These are phyloP conservation scores for Nyctibius grandis DNA, from an alignment of 2,797 vertebrate species.

Conservation along the genomic window DNA sequence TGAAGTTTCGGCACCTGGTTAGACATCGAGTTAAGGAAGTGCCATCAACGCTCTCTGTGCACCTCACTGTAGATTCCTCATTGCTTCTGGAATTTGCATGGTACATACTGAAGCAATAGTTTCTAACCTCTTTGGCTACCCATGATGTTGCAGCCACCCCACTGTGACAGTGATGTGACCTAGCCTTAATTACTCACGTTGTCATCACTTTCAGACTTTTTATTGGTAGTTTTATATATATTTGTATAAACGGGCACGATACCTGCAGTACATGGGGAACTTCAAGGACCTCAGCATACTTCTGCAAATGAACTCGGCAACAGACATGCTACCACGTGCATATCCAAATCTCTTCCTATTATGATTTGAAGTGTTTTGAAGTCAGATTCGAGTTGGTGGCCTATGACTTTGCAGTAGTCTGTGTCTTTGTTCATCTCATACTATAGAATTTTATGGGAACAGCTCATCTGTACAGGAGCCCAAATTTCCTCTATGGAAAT, in stretches of 20 bases:
- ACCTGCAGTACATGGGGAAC: background rate
- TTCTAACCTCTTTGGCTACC: background rate
- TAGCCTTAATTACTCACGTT: background rate
- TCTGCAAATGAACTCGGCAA: background rate
- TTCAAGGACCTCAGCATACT: background rate
- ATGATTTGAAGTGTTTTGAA: background rate
- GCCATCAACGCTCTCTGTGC: background rate
- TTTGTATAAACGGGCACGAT: background rate
- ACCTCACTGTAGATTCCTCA: background rate
- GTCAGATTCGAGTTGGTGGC: background rate
- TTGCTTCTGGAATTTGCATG: background rate
- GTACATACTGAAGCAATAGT: background rate
- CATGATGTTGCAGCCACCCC: background rate
- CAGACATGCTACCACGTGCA: fast-evolving
- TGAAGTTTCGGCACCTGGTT: background rate
- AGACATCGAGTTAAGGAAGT: background rate
- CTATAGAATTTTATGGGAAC: background rate
- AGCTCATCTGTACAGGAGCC: background rate
- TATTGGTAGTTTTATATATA: background rate
- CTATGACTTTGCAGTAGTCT: background rate
- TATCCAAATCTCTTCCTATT: background rate
- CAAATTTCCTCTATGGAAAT: background rate
- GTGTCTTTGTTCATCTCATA: background rate
- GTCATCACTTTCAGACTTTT: background rate
- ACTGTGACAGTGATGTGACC: background rate